Evolutionary conservation across 2,113 vertebrate species (phyloP), one percentile per base, ranked within the genome.

Genomic region (Etheostoma cragini): DNA sequence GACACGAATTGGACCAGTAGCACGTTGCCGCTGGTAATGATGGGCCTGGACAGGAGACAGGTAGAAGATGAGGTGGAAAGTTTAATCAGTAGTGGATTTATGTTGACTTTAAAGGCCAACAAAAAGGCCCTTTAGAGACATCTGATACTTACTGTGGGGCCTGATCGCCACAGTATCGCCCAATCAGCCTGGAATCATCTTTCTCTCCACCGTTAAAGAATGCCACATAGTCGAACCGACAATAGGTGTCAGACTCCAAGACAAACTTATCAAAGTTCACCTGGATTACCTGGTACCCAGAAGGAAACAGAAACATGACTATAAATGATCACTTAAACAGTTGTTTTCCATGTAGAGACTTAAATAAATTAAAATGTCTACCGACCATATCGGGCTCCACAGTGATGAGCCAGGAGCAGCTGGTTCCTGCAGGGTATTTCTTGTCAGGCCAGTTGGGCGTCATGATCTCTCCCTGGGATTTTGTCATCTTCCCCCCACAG

Each of bases 1-100:
- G 97, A 98, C 63, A 98, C 97, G 42, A 98, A 98, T 90, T 98
- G 97, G 21, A 98, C 96, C 74, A 97, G 92, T 8, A 98, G 92
- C 53, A 96, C 95, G 0, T 96, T 97, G 3, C 95, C 89, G 12
- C 82, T 94, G 0, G 95, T 96, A 15, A 94, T 83, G 53, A 98
- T 90, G 11, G 94, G 84, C 82, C 95, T 96, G 70, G 14, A 63
- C 7, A 60, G 64, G 49, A 88, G 33, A 78, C 1, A 76, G 11
- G 54, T 14, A 72, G 62, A 65, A 16, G 2, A 56, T 12, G 8
- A 54, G 16, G 22, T 87, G 88, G 88, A 90, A 13, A 56, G 85
- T 60, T 91, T 80, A 17, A 72, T 42, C 8, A 84, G 0, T 1
- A 24, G 1, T 2, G n/a, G n/a, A n/a, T 64, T 46, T 7, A 21